phyloP scores from a whole-genome alignment of 2,888 invertebrate species.

The Oscheius sp. region DNA sequence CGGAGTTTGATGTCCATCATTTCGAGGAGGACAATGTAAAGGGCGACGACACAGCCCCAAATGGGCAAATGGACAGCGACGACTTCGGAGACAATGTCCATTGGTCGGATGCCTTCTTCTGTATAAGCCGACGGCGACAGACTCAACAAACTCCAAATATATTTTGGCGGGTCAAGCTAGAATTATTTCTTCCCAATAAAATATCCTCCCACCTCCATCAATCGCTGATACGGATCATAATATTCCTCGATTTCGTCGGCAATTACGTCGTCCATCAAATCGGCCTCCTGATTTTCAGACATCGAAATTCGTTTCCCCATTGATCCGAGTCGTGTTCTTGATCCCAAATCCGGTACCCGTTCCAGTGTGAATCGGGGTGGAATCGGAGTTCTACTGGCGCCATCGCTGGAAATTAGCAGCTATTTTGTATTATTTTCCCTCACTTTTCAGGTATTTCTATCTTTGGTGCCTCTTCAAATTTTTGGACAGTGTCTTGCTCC shows the following conservation, averaged over 20 bases:
- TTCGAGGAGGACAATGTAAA: slow-evolving; percentile 58
- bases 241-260: slow-evolving; percentile 13
- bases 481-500: slow-evolving; percentile 47
- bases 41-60: slow-evolving; percentile 59
- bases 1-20: slow-evolving; percentile 46
- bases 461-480: neutral
- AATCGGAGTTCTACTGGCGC: neutral
- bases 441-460: slow-evolving; percentile 16
- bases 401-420: neutral
- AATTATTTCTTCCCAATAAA: neutral
- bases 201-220: slow-evolving; percentile 11
- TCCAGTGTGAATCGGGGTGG: slow-evolving; percentile 32
- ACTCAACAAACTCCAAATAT: slow-evolving; percentile 16
- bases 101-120: slow-evolving; percentile 12
- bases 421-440: neutral
- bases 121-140: slow-evolving; percentile 2
- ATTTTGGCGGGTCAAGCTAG: slow-evolving; percentile 5
- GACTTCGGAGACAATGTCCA: slow-evolving; percentile 60
- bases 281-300: neutral
- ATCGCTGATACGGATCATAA: slow-evolving; percentile 24
- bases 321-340: neutral
- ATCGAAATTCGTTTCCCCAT: too few relatives aligned
- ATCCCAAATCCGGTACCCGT: neutral
- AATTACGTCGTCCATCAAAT: neutral
- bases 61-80: slow-evolving; percentile 62